These are phyloP conservation scores for Fundulus diaphanus DNA, from an alignment of 2,797 vertebrate genomes.

Conservation along the genomic window DNA sequence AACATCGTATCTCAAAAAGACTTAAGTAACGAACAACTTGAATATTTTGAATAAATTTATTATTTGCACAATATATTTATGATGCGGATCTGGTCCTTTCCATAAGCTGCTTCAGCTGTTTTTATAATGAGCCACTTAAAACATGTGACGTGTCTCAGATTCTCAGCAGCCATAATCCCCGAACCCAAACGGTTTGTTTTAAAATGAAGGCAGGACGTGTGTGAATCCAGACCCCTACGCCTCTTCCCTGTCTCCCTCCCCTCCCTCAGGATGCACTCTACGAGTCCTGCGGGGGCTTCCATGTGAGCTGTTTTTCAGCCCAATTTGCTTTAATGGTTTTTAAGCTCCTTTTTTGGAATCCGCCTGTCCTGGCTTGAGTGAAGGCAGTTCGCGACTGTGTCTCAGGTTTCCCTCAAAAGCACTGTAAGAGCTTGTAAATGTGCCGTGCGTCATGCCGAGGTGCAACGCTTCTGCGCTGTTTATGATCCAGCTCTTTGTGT, in stretches of 20 bases:
- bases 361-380: slow-evolving; percentile 25
- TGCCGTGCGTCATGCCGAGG: slow-evolving; percentile 24
- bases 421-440: slow-evolving; percentile 27
- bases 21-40: neutral
- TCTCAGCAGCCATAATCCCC: slow-evolving; percentile 47
- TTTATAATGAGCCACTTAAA: slow-evolving; percentile 50
- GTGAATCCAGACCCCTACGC: slow-evolving; percentile 18
- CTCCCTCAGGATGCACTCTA: neutral
- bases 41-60: too few species aligned
- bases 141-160: slow-evolving; percentile 46
- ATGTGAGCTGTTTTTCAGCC: slow-evolving; percentile 25
- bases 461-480: slow-evolving; percentile 42
- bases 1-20: too few species aligned
- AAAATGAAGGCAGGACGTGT: slow-evolving; percentile 48
- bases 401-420: slow-evolving; percentile 46
- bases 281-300: slow-evolving; percentile 28
- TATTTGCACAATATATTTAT: slow-evolving; percentile 17
- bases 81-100: slow-evolving; percentile 17
- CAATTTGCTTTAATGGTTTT: slow-evolving; percentile 57
- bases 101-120: slow-evolving; percentile 39
- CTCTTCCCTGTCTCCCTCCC: slow-evolving; percentile 12
- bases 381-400: slow-evolving; percentile 21
- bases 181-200: slow-evolving; percentile 73
- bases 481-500: slow-evolving; percentile 18
- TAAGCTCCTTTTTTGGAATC: slow-evolving; percentile 61